These are phyloP conservation scores for Neodiprion fabricii DNA, from an alignment of 1,140 invertebrate genomes.

Conservation along the genomic window DNA sequence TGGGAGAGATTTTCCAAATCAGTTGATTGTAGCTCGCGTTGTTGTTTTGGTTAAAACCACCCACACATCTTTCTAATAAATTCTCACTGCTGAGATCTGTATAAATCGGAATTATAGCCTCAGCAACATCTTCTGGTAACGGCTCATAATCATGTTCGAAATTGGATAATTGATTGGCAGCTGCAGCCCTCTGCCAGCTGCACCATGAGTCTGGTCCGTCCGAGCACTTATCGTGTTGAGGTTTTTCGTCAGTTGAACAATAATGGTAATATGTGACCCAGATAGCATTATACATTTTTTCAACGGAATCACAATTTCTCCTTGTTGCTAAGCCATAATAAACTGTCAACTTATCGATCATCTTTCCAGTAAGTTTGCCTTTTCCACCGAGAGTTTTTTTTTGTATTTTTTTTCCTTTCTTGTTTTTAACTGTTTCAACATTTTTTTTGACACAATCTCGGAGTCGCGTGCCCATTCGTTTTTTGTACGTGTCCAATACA, in stretches of 20 bases:
- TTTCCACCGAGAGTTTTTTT: slow-evolving; percentile 30
- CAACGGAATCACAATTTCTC: slow-evolving; percentile 34
- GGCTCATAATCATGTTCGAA: slow-evolving; percentile 12
- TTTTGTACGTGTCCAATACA: slow-evolving; percentile 38
- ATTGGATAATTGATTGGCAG: slow-evolving; percentile 16
- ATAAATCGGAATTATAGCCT: slow-evolving; percentile 24
- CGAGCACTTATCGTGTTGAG: slow-evolving; percentile 38
- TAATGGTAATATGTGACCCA: slow-evolving; percentile 41
- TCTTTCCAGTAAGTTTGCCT: slow-evolving; percentile 33
- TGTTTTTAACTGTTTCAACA: slow-evolving; percentile 9
- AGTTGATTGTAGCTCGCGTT: slow-evolving; percentile 34
- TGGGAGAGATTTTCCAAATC: slow-evolving; percentile 31
- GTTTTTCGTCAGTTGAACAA: slow-evolving; percentile 39
- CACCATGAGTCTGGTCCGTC: slow-evolving; percentile 37
- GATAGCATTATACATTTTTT: slow-evolving; percentile 41
- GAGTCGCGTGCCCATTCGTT: slow-evolving; percentile 35
- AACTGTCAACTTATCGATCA: slow-evolving; percentile 36
- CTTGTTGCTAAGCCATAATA: slow-evolving; percentile 41
- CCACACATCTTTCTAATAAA: slow-evolving; percentile 25
- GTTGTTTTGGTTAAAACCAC: slow-evolving; percentile 29
- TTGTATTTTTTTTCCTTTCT: no score
- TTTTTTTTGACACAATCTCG: slow-evolving; percentile 22
- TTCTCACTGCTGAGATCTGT: slow-evolving; percentile 25
- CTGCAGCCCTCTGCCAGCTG: slow-evolving; percentile 30
- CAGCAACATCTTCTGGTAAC: slow-evolving; percentile 12